These are phyloP conservation scores for Acanthosepion pharaonis DNA, from an alignment of 2,888 invertebrate genomes.

Conservation along the genomic window DNA sequence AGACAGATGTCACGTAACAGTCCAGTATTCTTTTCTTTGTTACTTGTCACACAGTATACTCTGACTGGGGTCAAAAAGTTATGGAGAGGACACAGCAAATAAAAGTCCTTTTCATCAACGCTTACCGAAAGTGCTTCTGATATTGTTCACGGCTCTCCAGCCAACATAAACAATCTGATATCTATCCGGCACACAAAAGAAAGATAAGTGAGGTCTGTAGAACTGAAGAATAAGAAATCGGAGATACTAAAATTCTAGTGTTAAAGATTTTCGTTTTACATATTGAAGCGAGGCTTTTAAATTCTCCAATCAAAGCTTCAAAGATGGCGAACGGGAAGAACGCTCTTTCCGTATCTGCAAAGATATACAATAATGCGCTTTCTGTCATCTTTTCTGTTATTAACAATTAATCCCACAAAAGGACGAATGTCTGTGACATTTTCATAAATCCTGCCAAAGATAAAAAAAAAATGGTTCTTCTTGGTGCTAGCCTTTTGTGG, in stretches of 20 bases:
- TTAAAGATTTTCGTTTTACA: neutral
- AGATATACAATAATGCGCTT: neutral
- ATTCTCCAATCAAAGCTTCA: neutral
- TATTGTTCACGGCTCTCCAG: no score
- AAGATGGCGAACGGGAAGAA: neutral
- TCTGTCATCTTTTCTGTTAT: neutral
- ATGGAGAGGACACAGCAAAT: no score
- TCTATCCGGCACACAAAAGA: neutral
- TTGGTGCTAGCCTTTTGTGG: neutral
- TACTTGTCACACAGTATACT: no score
- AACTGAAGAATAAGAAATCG: neutral
- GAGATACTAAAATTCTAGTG: neutral
- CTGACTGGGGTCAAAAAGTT: no score
- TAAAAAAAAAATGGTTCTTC: neutral
- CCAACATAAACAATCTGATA: no score
- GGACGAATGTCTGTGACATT: neutral
- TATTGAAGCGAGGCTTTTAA: neutral
- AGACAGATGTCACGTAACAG: no score
- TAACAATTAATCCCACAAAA: slow-evolving; percentile 16
- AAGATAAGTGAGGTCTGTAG: neutral
- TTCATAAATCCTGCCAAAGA: neutral
- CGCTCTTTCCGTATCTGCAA: neutral
- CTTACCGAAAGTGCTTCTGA: no score
- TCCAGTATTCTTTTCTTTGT: no score
- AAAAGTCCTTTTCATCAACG: no score